These are phyloP conservation scores for Crax fasciolata DNA, from an alignment of 2,797 vertebrate species.

Conservation along the genomic window DNA sequence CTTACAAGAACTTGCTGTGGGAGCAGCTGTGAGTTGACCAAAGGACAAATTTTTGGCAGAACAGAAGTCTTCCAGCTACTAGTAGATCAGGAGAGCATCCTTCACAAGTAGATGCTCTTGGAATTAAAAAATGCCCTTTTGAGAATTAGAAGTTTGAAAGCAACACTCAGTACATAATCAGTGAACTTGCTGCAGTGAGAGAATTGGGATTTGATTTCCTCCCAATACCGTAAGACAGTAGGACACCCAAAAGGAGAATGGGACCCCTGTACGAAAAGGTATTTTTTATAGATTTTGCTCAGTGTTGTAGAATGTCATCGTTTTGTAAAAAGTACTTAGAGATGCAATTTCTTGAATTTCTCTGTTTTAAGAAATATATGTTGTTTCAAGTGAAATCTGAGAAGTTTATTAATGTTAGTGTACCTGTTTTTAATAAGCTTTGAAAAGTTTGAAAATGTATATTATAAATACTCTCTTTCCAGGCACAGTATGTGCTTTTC, in stretches of 20 bases:
- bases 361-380: not conserved
- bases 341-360: not conserved
- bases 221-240: not conserved
- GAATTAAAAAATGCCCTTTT: not conserved
- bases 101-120: not conserved
- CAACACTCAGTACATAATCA: not conserved
- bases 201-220: not conserved
- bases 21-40: conserved; percentile 40
- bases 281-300: not conserved
- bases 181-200: not conserved
- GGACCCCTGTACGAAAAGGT: not conserved
- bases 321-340: not conserved
- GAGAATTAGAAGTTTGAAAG: not conserved
- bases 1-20: conserved; percentile 37
- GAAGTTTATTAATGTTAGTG: not conserved
- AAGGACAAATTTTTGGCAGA: conserved; percentile 37
- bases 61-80: not conserved
- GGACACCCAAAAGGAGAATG: not conserved
- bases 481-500: not conserved
- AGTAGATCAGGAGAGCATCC: not conserved
- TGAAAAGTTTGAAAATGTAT: not conserved
- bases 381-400: not conserved
- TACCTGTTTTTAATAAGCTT: not conserved
- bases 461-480: not conserved
- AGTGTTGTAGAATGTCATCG: not conserved